A percentile compares a stretch with the other conserved stretches of the same genome.
phyloP scores from a whole-genome alignment of 2,797 vertebrate species.

The Botia almorhae region DNA sequence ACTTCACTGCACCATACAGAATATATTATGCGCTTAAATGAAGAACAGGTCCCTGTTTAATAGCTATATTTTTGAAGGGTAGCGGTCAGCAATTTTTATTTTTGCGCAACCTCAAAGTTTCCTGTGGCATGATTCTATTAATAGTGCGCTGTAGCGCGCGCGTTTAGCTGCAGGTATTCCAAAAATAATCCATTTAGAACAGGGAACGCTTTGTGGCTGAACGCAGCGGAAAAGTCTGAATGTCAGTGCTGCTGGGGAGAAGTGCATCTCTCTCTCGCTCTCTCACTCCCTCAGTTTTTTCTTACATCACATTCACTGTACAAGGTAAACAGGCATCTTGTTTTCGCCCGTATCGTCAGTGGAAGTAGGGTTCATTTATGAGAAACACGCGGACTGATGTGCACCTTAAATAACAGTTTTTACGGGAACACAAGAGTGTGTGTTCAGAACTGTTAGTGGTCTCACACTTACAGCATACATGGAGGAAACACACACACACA shows the following conservation, averaged over 20 bases:
- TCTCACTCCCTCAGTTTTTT: conserved; percentile 60
- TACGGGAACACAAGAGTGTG: conserved; percentile 73
- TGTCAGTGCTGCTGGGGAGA: conserved; percentile 53
- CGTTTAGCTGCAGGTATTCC: conserved; percentile 75
- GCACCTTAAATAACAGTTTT: conserved; percentile 59
- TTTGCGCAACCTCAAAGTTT: conserved; percentile 75
- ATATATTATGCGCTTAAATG: conserved; percentile 1
- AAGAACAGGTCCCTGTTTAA: conserved; percentile 52
- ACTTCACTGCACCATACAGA: background rate
- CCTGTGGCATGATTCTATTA: conserved; percentile 76
- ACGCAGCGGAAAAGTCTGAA: conserved; percentile 74
- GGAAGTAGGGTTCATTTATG: conserved; percentile 76
- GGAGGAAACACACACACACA: conserved; percentile 30
- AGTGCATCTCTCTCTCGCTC: conserved; percentile 61
- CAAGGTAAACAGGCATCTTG: conserved; percentile 31
- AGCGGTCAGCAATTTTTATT: conserved; percentile 70
- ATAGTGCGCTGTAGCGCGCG: conserved; percentile 74
- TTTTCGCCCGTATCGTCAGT: conserved; percentile 34
- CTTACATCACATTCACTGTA: background rate
- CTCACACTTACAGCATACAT: conserved; percentile 67
- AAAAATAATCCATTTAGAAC: conserved; percentile 82
- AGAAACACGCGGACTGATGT: conserved; percentile 60
- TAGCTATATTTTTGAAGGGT: conserved; percentile 65
- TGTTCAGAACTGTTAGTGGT: conserved; percentile 65
- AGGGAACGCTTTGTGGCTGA: conserved; percentile 72